Evolutionary conservation across 2,888 invertebrate species (phyloP).

Genomic region (Ormyrus thymus): DNA sequence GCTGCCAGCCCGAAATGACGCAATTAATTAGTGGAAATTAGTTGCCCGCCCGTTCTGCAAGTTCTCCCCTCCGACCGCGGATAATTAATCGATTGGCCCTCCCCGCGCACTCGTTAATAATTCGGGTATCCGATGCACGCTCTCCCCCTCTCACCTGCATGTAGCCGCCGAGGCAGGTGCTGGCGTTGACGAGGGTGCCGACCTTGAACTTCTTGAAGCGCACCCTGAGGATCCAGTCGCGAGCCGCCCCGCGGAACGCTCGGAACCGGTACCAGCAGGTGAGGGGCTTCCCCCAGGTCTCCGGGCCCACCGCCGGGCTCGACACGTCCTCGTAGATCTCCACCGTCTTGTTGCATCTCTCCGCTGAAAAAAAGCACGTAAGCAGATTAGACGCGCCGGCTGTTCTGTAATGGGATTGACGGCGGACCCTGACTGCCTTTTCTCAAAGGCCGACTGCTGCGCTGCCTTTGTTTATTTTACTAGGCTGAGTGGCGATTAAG

Average conservation of each 20-base stretch:
- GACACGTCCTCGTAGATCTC: conserved; percentile 95
- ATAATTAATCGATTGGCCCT: no score
- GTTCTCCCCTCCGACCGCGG: neutral
- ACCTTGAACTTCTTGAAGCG: conserved; percentile 96
- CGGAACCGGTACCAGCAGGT: conserved; percentile 94
- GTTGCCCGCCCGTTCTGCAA: neutral
- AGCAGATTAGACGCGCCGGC: neutral
- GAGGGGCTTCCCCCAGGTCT: conserved; percentile 89
- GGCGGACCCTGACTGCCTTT: no score
- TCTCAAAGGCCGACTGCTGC: no score
- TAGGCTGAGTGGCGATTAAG: no score
- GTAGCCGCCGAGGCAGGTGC: conserved; percentile 91
- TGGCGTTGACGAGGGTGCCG: conserved; percentile 89
- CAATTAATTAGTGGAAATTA: conserved; percentile 62
- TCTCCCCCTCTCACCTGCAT: conserved; percentile 82
- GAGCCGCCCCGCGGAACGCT: conserved; percentile 89
- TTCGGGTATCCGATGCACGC: no score
- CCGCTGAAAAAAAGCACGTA: conserved; percentile 72
- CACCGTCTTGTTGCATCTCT: conserved; percentile 95
- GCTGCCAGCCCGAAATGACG: conserved; percentile 57
- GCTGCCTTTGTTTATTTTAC: no score
- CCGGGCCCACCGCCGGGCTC: conserved; percentile 88
- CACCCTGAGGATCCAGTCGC: conserved; percentile 92
- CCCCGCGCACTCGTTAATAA: no score
- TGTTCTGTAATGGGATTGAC: no score